Base-by-base conservation (phyloP, 2,113 vertebrate species). In the Sapajus apella region DNA sequence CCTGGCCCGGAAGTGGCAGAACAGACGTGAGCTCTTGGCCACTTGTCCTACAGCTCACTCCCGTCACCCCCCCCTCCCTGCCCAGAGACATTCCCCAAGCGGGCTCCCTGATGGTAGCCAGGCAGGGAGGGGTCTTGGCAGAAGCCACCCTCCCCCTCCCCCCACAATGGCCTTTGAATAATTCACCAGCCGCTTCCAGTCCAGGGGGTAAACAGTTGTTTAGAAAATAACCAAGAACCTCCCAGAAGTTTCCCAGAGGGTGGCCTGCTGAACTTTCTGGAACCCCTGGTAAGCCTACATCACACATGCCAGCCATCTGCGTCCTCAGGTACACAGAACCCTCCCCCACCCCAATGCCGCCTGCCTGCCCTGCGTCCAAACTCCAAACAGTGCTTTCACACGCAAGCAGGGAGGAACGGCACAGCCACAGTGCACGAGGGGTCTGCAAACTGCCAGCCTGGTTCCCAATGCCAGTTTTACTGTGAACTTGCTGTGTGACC, bases 251-350 rank as follows among this genome's bases (percentile, higher is more conserved):
- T 73, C 76, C 37, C 83, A 21, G 82, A n/a, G 32, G 8, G 43
- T 8, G 10, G 27, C 64, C 61, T 85, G 52, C 77, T 25, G 68
- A 90, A 64, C 52, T 47, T 92, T 92, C 89, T 55, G 77, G 89
- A 89, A 88, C 3, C 27, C 35, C 45, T 37, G 27, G 40, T 40
- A 55, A 45, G 76, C 32, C 50, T 35, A 40, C 30, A 25, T 37
- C 52, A 61, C 32, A 47, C 14, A 27, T 43, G 70, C 40, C 43
- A 79, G 76, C 37, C 25, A 23, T n/a, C n/a, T 5, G 12, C 20
- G 68, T 70, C 50, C 80, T 79, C 7, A 9, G 58, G 25, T 6
- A 30, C 35, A 37, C 35, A 18, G 43, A 52, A 37, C 32, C 8
- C 23, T 23, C 66, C 7, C 3, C 75, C 56, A 37, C 35, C 75